These are phyloP conservation scores for Agapornis canus DNA, from an alignment of 2,797 vertebrate species.

Conservation along the genomic window DNA sequence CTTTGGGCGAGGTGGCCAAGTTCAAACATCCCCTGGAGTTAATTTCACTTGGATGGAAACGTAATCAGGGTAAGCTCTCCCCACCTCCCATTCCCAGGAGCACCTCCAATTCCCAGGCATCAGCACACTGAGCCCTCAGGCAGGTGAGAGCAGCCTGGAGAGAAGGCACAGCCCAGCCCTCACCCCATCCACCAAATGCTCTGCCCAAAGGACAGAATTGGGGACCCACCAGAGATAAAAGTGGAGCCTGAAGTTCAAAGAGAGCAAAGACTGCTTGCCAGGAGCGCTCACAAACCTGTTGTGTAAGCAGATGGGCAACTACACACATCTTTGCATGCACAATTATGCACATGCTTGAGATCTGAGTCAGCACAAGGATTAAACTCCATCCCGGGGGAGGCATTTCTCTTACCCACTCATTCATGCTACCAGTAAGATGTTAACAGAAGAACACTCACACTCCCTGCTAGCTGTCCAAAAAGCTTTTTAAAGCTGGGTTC, in stretches of 20 bases:
- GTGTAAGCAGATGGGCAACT: background rate
- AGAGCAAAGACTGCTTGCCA: background rate
- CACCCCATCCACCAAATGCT: background rate
- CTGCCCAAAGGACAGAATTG: background rate
- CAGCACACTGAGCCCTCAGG: fast-evolving
- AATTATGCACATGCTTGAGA: background rate
- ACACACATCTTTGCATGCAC: background rate
- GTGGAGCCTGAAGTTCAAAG: background rate
- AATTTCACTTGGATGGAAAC: background rate
- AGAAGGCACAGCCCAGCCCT: background rate
- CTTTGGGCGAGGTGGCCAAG: background rate
- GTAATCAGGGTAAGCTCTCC: background rate
- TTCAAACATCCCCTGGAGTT: background rate
- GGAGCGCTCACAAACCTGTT: fast-evolving
- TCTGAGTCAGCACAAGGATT: background rate
- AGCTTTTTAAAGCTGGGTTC: constrained; percentile 85
- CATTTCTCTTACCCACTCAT: background rate
- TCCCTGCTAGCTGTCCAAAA: constrained; percentile 87
- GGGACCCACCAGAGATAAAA: background rate
- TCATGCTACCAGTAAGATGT: background rate
- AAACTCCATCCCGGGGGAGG: background rate
- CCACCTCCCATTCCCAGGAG: background rate
- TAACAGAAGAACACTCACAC: constrained; percentile 75
- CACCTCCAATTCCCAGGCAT: background rate
- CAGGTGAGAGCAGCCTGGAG: background rate